A percentile compares a stretch with the other conserved stretches of the same genome.
phyloP scores from a whole-genome alignment of 2,797 vertebrate genomes.

The Platyrinchus mystaceus region DNA sequence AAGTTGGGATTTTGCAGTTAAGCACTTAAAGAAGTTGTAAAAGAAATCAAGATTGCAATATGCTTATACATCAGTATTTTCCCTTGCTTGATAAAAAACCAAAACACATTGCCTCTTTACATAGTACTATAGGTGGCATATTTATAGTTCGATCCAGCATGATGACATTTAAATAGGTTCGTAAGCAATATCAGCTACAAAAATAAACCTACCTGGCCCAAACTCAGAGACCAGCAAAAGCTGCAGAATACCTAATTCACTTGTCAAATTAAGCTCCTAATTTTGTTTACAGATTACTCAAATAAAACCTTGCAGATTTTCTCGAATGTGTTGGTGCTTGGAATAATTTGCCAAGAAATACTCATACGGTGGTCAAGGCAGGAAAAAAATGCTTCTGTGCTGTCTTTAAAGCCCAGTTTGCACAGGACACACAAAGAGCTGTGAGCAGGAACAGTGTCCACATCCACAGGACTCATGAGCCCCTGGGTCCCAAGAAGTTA shows the following conservation, averaged over 20 bases:
- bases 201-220: background rate
- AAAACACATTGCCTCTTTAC: background rate
- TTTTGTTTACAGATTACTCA: background rate
- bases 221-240: background rate
- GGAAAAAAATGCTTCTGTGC: background rate
- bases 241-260: background rate
- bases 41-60: constrained; percentile 38
- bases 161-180: background rate
- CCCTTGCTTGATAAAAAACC: background rate
- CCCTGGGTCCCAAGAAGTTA: background rate
- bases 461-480: background rate
- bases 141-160: background rate
- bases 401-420: background rate
- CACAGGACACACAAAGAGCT: background rate
- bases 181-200: background rate
- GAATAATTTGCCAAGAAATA: background rate
- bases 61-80: background rate
- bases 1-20: constrained; percentile 39
- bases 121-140: background rate
- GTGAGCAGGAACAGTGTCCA: background rate
- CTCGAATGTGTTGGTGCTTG: background rate
- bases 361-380: background rate
- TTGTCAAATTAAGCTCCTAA: background rate
- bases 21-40: constrained; percentile 26
- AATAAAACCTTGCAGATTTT: background rate